Conservation (phyloP, 2,797 vertebrate genomes). For the Columba guinea region DNA sequence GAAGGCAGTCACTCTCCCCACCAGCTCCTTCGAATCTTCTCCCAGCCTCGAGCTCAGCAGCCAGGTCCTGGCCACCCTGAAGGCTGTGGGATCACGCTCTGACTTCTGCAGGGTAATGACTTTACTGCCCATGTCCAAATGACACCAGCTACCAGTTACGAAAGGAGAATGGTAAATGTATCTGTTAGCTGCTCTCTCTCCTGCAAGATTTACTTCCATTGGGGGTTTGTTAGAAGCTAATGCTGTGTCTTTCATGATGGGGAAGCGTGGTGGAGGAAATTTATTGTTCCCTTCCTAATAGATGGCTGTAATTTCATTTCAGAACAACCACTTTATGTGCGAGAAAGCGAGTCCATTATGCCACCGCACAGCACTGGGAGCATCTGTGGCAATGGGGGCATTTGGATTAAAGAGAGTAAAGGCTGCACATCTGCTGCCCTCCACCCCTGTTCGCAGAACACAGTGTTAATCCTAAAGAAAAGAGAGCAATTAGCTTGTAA, state of each 20-base stretch:
- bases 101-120: background rate
- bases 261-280: constrained; percentile 7
- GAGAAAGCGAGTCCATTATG: constrained; percentile 28
- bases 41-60: background rate
- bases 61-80: background rate
- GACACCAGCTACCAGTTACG: background rate
- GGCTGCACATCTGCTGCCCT: constrained; percentile 56
- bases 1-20: background rate
- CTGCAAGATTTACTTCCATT: constrained; percentile 15
- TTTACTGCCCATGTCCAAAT: background rate
- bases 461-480: constrained; percentile 57
- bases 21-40: background rate
- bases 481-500: constrained; percentile 67
- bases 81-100: background rate
- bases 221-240: constrained; percentile 12
- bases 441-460: constrained; percentile 31
- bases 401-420: constrained; percentile 46
- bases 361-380: background rate
- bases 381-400: constrained; percentile 24
- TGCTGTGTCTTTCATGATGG: background rate
- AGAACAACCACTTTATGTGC: background rate
- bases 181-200: background rate
- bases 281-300: constrained; percentile 54
- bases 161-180: constrained; percentile 9
- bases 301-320: constrained; percentile 54